Evolutionary conservation across 1,140 invertebrate species (phyloP).

Genomic region (Conopomorpha cramerella): DNA sequence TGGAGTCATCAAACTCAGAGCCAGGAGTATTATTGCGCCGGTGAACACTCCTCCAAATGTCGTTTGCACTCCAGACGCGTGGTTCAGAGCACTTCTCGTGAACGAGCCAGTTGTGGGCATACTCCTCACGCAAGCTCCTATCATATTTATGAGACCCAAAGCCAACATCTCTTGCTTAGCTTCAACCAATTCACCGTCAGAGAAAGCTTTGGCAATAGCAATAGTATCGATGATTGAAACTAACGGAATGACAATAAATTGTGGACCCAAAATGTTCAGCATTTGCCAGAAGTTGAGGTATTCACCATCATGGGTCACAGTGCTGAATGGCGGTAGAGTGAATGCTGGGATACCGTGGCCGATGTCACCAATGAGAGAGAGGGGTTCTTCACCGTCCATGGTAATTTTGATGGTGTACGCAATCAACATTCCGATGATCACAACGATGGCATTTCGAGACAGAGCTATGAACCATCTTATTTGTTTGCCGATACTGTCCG

Average conservation of each 20-base stretch:
- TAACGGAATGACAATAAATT: constrained; percentile 71
- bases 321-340: constrained; percentile 67
- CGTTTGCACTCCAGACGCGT: constrained; percentile 87
- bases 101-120: constrained; percentile 90
- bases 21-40: constrained; percentile 27
- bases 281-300: constrained; percentile 67
- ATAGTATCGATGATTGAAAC: constrained; percentile 81
- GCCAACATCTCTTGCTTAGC: constrained; percentile 86
- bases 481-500: constrained; percentile 20
- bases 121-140: constrained; percentile 83
- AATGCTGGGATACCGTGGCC: constrained; percentile 67
- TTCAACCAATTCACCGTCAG: constrained; percentile 60
- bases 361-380: constrained; percentile 65
- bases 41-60: constrained; percentile 79
- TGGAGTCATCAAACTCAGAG: constrained; percentile 35
- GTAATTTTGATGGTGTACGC: constrained; percentile 61
- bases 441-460: constrained; percentile 72
- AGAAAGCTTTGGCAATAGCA: constrained; percentile 82
- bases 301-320: constrained; percentile 51
- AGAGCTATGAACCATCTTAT: constrained; percentile 54
- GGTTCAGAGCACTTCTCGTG: constrained; percentile 88
- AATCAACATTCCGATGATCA: constrained; percentile 67
- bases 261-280: constrained; percentile 64
- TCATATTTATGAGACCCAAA: constrained; percentile 79
- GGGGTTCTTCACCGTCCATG: constrained; percentile 47